phyloP scores from a whole-genome alignment of 2,888 invertebrate species.

The Hyppa rectilinea region DNA sequence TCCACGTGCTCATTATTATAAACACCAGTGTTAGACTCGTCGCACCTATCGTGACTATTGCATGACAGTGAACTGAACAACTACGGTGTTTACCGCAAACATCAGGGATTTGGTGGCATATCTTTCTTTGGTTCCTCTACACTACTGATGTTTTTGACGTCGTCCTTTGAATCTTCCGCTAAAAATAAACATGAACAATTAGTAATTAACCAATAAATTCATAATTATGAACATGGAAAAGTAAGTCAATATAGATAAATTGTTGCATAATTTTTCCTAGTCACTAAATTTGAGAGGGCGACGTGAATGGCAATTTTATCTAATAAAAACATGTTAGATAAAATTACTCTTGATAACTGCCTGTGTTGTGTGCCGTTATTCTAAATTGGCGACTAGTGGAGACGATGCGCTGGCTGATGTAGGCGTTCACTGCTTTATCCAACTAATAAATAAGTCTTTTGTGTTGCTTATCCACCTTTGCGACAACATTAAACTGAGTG shows the following conservation, averaged over 20 bases:
- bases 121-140: constrained; percentile 93
- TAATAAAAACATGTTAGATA: too few species aligned
- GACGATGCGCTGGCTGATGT: not conserved
- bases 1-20: constrained; percentile 36
- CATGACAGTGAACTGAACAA: constrained; percentile 61
- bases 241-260: not conserved
- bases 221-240: not conserved
- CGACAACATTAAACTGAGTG: not conserved
- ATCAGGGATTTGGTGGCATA: constrained; percentile 92
- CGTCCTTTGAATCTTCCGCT: constrained; percentile 92
- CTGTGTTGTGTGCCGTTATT: not conserved
- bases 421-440: not conserved
- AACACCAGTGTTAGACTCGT: constrained; percentile 54
- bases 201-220: not conserved
- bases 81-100: constrained; percentile 70
- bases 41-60: constrained; percentile 53
- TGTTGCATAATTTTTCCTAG: not conserved
- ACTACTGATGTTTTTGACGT: constrained; percentile 89
- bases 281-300: not conserved
- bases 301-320: not conserved
- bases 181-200: constrained; percentile 66
- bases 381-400: constrained; percentile 6
- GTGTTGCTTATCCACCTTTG: not conserved
- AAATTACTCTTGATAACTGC: too few species aligned
- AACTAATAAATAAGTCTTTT: not conserved